A percentile compares a stretch with the other conserved stretches of the same genome.
phyloP scores from a whole-genome alignment of 2,113 vertebrate genomes.

The Onychostoma macrolepis region DNA sequence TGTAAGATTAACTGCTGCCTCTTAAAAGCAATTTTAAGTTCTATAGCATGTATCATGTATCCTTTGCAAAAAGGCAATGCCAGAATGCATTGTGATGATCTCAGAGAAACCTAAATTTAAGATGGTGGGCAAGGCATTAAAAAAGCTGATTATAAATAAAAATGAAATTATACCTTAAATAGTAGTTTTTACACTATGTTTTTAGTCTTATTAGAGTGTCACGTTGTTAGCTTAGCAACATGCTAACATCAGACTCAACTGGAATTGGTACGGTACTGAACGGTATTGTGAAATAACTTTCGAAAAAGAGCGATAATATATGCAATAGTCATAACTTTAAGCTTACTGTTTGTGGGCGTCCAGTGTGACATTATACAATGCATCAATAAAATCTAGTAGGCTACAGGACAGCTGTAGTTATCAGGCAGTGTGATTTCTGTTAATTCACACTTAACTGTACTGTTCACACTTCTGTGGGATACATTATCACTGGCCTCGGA shows the following conservation, averaged over 20 bases:
- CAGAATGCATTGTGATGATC: background rate
- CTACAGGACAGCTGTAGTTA: constrained; percentile 11
- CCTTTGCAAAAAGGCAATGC: background rate
- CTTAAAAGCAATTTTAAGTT: background rate
- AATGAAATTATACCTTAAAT: background rate
- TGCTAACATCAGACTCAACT: background rate
- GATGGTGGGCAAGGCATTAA: background rate
- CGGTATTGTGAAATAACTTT: background rate
- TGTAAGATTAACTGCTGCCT: background rate
- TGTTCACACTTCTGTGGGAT: constrained; percentile 15
- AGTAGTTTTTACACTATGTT: background rate
- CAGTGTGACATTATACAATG: constrained; percentile 7
- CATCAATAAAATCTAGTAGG: background rate
- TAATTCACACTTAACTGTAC: constrained; percentile 11
- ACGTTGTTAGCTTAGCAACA: background rate
- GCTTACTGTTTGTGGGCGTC: background rate
- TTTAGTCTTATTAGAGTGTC: background rate
- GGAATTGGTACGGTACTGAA: background rate
- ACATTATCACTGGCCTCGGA: constrained; percentile 11
- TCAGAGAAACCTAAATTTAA: background rate
- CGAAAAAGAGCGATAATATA: background rate
- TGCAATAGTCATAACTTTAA: background rate
- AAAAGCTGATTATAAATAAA: background rate
- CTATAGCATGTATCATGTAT: background rate
- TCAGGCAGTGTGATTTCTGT: constrained; percentile 14